Percentiles rank a stretch among this genome's conserved stretches.
These are phyloP conservation scores for Mechanitis mazaeus DNA, from an alignment of 2,888 invertebrate genomes.

Conservation along the genomic window DNA sequence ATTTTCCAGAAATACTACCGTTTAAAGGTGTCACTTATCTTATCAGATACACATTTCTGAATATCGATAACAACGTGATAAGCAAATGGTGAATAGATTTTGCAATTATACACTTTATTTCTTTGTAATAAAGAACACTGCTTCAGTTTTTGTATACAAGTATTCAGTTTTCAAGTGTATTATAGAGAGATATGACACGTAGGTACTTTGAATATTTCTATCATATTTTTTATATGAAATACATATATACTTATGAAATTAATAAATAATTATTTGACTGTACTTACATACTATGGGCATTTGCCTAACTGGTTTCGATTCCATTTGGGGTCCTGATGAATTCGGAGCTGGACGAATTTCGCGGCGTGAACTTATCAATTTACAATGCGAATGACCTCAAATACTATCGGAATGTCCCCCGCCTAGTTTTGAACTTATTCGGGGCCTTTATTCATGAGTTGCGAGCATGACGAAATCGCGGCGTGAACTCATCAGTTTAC, in stretches of 20 bases:
- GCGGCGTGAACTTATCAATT: too few species aligned
- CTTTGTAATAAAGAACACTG: background rate
- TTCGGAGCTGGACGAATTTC: too few species aligned
- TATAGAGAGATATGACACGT: background rate
- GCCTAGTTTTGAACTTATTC: too few species aligned
- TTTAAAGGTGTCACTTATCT: constrained; percentile 16
- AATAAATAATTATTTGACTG: too few species aligned
- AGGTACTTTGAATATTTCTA: constrained; percentile 1
- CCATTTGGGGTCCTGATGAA: too few species aligned
- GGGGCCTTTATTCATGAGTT: too few species aligned
- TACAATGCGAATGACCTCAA: too few species aligned
- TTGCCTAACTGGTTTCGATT: too few species aligned
- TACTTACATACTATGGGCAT: too few species aligned
- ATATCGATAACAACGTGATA: constrained; percentile 30
- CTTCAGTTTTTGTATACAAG: background rate
- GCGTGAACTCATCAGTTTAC: too few species aligned
- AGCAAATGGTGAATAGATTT: constrained; percentile 21
- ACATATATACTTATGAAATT: background rate
- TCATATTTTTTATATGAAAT: background rate
- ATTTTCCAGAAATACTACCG: constrained; percentile 10
- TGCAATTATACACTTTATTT: constrained; percentile 7
- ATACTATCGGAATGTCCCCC: too few species aligned
- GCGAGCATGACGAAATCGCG: too few species aligned
- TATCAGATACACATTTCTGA: constrained; percentile 32
- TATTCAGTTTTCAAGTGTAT: background rate